phyloP scores from a whole-genome alignment of 2,113 vertebrate species.

The Xiphias gladius region DNA sequence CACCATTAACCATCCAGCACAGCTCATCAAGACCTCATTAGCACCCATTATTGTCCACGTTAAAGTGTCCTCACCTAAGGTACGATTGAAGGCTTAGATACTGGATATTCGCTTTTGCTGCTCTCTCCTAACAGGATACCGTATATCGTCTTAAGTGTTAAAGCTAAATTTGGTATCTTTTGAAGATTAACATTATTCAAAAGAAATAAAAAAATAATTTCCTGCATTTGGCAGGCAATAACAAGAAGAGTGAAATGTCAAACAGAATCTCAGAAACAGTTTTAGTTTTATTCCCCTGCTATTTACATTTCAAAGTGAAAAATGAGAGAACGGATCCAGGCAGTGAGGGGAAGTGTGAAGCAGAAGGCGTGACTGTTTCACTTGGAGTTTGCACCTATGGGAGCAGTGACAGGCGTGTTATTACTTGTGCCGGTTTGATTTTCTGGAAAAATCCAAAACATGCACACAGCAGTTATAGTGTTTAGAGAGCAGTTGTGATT shows the following conservation, averaged over 20 bases:
- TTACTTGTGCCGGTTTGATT: slow-evolving; percentile 10
- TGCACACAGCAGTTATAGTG: neutral
- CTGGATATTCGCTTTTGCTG: neutral
- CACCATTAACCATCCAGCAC: slow-evolving; percentile 97
- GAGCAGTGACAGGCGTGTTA: slow-evolving; percentile 19
- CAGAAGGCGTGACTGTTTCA: slow-evolving; percentile 1
- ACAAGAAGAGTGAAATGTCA: slow-evolving; percentile 8
- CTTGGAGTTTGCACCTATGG: neutral
- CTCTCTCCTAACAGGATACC: neutral
- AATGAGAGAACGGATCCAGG: neutral
- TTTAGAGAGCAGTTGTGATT: neutral
- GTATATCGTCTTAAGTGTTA: neutral
- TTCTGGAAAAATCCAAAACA: slow-evolving; percentile 23
- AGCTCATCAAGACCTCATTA: slow-evolving; percentile 98
- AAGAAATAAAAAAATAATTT: neutral
- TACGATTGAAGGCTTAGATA: slow-evolving; percentile 66
- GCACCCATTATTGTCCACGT: slow-evolving; percentile 98
- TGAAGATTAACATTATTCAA: neutral
- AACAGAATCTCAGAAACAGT: neutral
- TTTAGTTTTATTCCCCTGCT: neutral
- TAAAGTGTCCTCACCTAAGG: slow-evolving; percentile 99
- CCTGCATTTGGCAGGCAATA: neutral
- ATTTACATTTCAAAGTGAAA: slow-evolving; percentile 36
- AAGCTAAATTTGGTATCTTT: neutral
- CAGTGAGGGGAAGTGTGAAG: neutral